phyloP scores from a whole-genome alignment of 2,797 vertebrate genomes.

The Chrosomus eos region DNA sequence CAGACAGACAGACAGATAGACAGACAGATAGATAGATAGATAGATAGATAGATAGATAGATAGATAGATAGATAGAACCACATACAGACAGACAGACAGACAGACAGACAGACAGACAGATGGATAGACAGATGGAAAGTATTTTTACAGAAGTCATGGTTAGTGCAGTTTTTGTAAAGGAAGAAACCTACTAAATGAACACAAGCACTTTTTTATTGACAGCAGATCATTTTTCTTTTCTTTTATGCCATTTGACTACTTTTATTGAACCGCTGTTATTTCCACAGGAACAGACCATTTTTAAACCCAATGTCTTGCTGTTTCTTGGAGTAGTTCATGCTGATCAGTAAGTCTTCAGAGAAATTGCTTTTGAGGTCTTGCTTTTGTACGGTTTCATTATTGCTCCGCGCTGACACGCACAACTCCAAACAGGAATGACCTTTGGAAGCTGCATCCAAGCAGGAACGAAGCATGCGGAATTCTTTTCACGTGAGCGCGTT shows the following conservation, averaged over 20 bases:
- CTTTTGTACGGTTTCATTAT: constrained; percentile 36
- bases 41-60: too few species aligned
- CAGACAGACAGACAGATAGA: too few species aligned
- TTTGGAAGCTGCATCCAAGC: not conserved
- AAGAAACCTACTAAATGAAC: constrained; percentile 8
- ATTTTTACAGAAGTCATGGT: too few species aligned
- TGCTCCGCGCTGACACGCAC: constrained; percentile 18
- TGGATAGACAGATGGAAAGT: not conserved
- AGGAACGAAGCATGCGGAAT: not conserved
- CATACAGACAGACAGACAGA: too few species aligned
- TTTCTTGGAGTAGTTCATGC: constrained; percentile 27
- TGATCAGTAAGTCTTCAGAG: constrained; percentile 41
- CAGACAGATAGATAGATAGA: too few species aligned
- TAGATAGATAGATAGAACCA: too few species aligned
- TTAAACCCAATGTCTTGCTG: constrained; percentile 44
- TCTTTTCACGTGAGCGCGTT: constrained; percentile 12
- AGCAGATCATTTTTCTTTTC: constrained; percentile 45
- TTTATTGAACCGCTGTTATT: constrained; percentile 51
- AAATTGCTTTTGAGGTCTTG: constrained; percentile 17
- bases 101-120: not conserved
- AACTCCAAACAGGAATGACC: not conserved
- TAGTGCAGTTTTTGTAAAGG: not conserved
- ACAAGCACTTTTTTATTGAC: constrained; percentile 22
- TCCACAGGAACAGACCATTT: constrained; percentile 51
- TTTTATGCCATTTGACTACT: constrained; percentile 46